These are phyloP conservation scores for Zaprionus bogoriensis DNA, from an alignment of 2,888 invertebrate species.

Conservation along the genomic window DNA sequence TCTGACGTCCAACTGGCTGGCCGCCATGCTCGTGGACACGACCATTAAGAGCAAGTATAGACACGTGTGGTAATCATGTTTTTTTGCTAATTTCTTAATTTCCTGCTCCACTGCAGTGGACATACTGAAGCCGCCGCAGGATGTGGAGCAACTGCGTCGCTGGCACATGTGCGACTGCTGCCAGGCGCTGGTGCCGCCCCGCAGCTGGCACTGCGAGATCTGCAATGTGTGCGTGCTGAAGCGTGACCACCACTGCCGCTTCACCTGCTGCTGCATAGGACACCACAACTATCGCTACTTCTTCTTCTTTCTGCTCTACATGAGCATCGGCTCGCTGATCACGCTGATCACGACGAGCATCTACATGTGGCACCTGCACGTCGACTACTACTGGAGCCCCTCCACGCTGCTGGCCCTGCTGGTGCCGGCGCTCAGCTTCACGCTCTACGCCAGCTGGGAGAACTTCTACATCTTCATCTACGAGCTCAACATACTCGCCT, in stretches of 20 bases:
- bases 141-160: constrained; percentile 68
- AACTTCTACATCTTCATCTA: constrained; percentile 89
- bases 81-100: background rate
- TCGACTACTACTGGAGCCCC: constrained; percentile 79
- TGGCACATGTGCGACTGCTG: constrained; percentile 93
- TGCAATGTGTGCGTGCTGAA: constrained; percentile 93
- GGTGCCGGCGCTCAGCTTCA: constrained; percentile 89
- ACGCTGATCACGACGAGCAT: constrained; percentile 88
- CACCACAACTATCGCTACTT: constrained; percentile 94
- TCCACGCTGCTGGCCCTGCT: constrained; percentile 86
- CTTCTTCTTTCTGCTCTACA: constrained; percentile 89
- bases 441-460: constrained; percentile 86
- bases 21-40: constrained; percentile 89
- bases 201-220: constrained; percentile 94
- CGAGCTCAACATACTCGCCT: constrained; percentile 87
- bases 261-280: constrained; percentile 94
- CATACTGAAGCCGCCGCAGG: constrained; percentile 81
- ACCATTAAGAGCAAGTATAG: constrained; percentile 85
- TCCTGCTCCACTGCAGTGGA: constrained; percentile 55
- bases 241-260: constrained; percentile 94
- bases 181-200: constrained; percentile 89
- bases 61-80: background rate
- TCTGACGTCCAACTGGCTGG: constrained; percentile 90
- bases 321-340: constrained; percentile 88
- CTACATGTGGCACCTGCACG: constrained; percentile 85